Base-by-base conservation (phyloP, 2,797 vertebrate species). In the Cyclopterus lumpus region DNA sequence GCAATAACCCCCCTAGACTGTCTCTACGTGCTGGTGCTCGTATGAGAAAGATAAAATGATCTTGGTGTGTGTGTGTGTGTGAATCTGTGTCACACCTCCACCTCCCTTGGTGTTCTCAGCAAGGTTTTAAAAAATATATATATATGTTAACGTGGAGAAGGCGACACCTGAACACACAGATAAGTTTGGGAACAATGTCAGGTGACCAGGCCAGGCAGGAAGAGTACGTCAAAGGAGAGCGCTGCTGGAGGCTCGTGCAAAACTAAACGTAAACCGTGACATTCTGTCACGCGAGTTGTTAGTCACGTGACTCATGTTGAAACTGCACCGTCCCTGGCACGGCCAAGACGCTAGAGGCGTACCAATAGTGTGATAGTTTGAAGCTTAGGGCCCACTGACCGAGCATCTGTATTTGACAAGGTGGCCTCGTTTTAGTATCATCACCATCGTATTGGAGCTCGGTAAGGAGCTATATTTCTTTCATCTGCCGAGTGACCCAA, bases 21-120 rank as follows among this genome's bases (percentile, higher is more conserved):
- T 49, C 15, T 55, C 62, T 65, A 14, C 36, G 40, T 68, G 55
- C 65, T 34, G 18, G 30, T 26, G 60, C 12, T 32, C 46, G 71
- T n/a, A 67, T n/a, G 62, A 66, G 22, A 38, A 30, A 54, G 49
- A 72, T 34, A 36, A 63, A 81, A 66, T 69, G 24, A 77, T 85
- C 12, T 24, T 15, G 40, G 58, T 14, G 40, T 42, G 60, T 55
- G 62, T 70, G 71, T 18, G n/a, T 14, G 53, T 30, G 53, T 8
- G 53, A 30, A 30, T 55, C 26, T 55, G 53, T 53, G 0, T 55
- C 6, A 8, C 14, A 30, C 49, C 32, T n/a, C 10, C 5, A 5
- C 11, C 10, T 16, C n/a, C 5, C 22, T 16, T 8, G 4, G 15
- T 24, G 26, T 55, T 55, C 26, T 55, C 26, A 8, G 26, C 53